These are phyloP conservation scores for Battus philenor DNA, from an alignment of 1,140 invertebrate genomes.

Conservation along the genomic window DNA sequence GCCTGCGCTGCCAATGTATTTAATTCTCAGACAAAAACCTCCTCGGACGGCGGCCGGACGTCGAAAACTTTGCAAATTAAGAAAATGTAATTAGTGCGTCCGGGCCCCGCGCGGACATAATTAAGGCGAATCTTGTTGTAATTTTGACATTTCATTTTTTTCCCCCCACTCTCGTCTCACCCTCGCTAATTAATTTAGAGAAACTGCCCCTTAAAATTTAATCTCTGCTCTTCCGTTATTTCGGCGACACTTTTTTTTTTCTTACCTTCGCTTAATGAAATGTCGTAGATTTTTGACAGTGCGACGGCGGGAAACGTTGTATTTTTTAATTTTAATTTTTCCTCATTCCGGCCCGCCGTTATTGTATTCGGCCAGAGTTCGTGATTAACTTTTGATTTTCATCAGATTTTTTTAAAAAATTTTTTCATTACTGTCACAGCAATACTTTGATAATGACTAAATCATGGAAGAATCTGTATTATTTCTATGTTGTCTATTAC, in stretches of 20 bases:
- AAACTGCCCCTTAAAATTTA: constrained; percentile 62
- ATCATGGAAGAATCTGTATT: too few species aligned
- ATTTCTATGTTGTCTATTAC: too few species aligned
- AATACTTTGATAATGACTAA: too few species aligned
- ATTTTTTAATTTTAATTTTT: constrained; percentile 33
- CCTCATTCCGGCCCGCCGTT: constrained; percentile 22
- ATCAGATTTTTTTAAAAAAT: constrained; percentile 18
- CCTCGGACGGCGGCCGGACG: constrained; percentile 28
- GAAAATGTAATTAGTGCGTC: constrained; percentile 66
- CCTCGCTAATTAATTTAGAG: constrained; percentile 67
- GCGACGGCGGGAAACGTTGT: constrained; percentile 10
- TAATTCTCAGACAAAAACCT: too few species aligned
- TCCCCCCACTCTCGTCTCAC: constrained; percentile 51
- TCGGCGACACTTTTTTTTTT: constrained; percentile 48
- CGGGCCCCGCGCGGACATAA: constrained; percentile 52
- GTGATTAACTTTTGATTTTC: constrained; percentile 32
- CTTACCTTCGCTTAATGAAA: constrained; percentile 49
- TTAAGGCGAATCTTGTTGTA: constrained; percentile 71
- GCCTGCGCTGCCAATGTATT: too few species aligned
- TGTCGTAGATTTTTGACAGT: constrained; percentile 57
- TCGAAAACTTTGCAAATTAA: constrained; percentile 67
- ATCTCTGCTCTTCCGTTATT: constrained; percentile 46
- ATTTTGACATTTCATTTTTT: constrained; percentile 72
- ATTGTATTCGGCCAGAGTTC: constrained; percentile 24
- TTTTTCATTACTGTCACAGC: too few species aligned